Evolutionary conservation across 2,888 invertebrate species (phyloP), one percentile per base, ranked within the genome.

Genomic region (Marronus borbonicus): DNA sequence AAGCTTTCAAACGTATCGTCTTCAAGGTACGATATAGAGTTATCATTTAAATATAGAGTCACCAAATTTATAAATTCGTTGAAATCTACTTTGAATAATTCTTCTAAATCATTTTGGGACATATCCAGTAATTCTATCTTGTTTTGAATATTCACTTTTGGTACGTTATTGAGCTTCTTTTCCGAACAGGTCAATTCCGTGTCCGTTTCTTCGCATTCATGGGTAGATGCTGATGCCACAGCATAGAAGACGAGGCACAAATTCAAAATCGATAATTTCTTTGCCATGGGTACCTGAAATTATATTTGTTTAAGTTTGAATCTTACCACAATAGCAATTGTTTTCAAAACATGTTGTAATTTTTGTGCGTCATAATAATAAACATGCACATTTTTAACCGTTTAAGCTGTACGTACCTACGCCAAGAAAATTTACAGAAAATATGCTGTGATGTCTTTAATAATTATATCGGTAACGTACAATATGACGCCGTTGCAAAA

Each of bases 71-170:
- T 81, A 50, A 84, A 84, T 72, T 85, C 84, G 39, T 83, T 83
- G 76, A 88, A 85, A 78, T 86, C 84, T 17, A 82, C 82, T 17
- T 78, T 75, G 28, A 81, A 82, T 28, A 88, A 81, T 55, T 83
- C 83, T 60, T 84, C 82, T 44, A 88, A 84, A 36, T 85, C 83
- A 79, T 88, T 88, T 14, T 85, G 84, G 1, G 88, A 87, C 10
- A 88, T 80, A 78, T 88, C 87, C 3, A 88, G 82, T 12, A 85
- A 83, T 17, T 83, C 77, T 3, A 87, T 86, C n/a, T 82, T 82
- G 8, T 83, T 80, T 5, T 87, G 74, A 31, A 79, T 80, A 50
- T 84, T 83, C 58, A 88, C 86, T 75, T 84, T 84, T 3, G 88
- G 88, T 7, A 88, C 81, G 49, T 70, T 77, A 44, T 83, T 81